Percentiles rank a stretch among this genome's conserved stretches.
phyloP scores from a whole-genome alignment of 2,797 vertebrate species.

The Typhlichthys eigenmanni region DNA sequence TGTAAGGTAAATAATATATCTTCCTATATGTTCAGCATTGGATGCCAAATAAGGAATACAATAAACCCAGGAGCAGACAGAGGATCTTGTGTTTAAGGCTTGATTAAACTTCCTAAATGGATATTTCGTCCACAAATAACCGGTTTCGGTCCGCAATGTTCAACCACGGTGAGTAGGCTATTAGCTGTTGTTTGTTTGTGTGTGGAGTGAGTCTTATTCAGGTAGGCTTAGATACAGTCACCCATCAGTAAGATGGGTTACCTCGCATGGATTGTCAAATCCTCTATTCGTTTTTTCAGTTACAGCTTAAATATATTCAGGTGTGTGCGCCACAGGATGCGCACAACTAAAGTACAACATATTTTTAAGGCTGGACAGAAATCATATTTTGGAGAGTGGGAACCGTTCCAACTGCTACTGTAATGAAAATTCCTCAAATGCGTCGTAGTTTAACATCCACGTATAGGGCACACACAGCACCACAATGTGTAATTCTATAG shows the following conservation, averaged over 20 bases:
- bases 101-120: conserved; percentile 68
- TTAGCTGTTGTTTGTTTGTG: neutral
- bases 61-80: conserved; percentile 16
- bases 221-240: conserved; percentile 10
- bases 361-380: neutral
- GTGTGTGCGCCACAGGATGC: neutral
- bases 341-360: neutral
- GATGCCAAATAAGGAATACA: conserved; percentile 31
- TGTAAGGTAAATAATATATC: conserved; percentile 12
- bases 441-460: conserved; percentile 23
- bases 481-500: conserved; percentile 48
- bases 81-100: conserved; percentile 13
- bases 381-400: conserved; percentile 8
- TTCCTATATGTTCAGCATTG: no score
- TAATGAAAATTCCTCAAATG: conserved; percentile 37
- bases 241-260: neutral
- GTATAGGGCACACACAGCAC: conserved; percentile 37
- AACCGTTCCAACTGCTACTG: conserved; percentile 28
- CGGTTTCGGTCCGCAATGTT: conserved; percentile 75
- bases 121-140: conserved; percentile 70
- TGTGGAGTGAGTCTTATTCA: conserved; percentile 8
- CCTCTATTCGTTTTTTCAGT: neutral
- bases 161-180: conserved; percentile 76
- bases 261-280: neutral
- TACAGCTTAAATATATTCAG: neutral